phyloP scores from a whole-genome alignment of 2,113 vertebrate genomes.

The Silurus meridionalis region DNA sequence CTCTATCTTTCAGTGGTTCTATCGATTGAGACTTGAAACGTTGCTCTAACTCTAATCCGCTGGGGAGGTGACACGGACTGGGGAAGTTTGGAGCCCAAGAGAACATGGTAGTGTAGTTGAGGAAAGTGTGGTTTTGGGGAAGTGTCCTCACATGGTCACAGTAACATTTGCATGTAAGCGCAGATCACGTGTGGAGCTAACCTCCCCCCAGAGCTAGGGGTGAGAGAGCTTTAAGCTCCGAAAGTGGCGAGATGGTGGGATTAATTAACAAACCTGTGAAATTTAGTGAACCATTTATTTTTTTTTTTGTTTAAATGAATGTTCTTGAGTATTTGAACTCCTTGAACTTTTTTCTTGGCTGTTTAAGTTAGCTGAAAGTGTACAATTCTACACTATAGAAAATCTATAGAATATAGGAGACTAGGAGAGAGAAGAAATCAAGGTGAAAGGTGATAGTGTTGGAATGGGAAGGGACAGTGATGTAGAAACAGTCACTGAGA shows the following conservation, averaged over 20 bases:
- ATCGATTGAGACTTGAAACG: neutral
- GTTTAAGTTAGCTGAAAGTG: neutral
- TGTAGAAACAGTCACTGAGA: neutral
- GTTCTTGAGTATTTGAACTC: neutral
- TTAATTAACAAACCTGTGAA: neutral
- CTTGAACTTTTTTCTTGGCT: neutral
- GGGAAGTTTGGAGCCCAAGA: constrained; percentile 6
- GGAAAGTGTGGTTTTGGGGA: constrained; percentile 25
- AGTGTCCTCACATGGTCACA: constrained; percentile 3
- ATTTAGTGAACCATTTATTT: neutral
- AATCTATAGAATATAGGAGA: no score
- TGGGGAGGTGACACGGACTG: constrained; percentile 19
- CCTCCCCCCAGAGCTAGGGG: no score
- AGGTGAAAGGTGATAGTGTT: neutral
- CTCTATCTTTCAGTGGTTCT: neutral
- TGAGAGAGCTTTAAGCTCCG: neutral
- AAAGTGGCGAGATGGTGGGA: neutral
- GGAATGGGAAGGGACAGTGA: neutral
- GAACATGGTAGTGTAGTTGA: constrained; percentile 7
- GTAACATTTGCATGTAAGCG: constrained; percentile 11
- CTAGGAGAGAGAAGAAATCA: neutral
- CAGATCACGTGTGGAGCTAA: neutral
- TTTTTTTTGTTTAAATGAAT: neutral
- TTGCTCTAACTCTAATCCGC: neutral
- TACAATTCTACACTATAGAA: neutral